phyloP scores from a whole-genome alignment of 2,113 vertebrate genomes.

The Ochotona princeps region DNA sequence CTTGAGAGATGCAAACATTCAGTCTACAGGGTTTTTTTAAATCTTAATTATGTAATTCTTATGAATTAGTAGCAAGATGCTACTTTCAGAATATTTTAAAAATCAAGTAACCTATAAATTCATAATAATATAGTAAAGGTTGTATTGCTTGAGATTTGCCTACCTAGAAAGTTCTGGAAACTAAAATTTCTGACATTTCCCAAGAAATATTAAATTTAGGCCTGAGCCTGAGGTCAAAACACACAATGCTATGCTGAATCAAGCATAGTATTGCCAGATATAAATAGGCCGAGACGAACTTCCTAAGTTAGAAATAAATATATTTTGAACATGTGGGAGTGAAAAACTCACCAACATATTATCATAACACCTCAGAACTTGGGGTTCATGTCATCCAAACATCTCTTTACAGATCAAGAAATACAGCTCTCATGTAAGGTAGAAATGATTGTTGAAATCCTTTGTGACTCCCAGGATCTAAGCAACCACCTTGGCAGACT shows the following conservation, averaged over 20 bases:
- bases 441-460: not conserved
- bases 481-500: not conserved
- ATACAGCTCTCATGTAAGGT: rapidly evolving
- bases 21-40: not conserved
- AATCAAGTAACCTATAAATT: not conserved
- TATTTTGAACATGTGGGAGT: not conserved
- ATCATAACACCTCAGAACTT: not conserved
- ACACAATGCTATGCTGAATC: not conserved
- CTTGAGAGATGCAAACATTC: not conserved
- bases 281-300: not conserved
- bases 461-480: not conserved
- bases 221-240: not conserved
- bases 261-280: not conserved
- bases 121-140: not conserved
- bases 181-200: not conserved
- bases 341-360: not conserved
- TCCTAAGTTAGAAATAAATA: not conserved
- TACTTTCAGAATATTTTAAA: not conserved
- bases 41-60: not conserved
- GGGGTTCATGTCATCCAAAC: not conserved
- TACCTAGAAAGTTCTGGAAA: not conserved
- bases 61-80: not conserved
- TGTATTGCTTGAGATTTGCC: not conserved
- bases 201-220: not conserved
- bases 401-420: not conserved